A percentile compares a stretch with the other conserved stretches of the same genome.
Evolutionary conservation across 2,113 vertebrate species (phyloP).

Genomic region (Aythya baeri): DNA sequence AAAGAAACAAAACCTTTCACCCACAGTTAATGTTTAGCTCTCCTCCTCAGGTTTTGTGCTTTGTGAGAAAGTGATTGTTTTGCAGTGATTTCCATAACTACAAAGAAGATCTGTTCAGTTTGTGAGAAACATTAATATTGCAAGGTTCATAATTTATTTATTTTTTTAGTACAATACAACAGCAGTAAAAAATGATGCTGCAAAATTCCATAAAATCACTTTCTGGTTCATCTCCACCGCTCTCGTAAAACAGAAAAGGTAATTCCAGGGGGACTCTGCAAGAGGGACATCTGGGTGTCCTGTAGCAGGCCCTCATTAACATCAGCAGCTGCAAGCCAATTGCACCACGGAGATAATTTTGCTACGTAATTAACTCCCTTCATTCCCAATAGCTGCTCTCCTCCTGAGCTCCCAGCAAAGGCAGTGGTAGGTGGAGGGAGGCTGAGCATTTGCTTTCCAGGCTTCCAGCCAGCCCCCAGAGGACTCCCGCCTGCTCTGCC

Average conservation of each 20-base stretch:
- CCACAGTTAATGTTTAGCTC: background rate
- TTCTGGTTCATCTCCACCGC: background rate
- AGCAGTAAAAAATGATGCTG: background rate
- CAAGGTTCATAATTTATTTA: background rate
- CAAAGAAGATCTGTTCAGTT: background rate
- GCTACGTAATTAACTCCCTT: background rate
- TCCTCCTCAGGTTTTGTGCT: background rate
- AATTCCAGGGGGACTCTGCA: background rate
- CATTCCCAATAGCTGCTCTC: background rate
- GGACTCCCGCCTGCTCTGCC: background rate
- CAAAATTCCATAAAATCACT: accelerated
- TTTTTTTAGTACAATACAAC: background rate
- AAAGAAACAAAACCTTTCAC: background rate
- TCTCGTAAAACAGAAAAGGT: background rate
- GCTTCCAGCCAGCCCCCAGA: background rate
- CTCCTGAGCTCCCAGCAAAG: background rate
- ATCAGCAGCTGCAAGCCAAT: background rate
- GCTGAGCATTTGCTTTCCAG: background rate
- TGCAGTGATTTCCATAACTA: background rate
- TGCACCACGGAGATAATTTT: background rate
- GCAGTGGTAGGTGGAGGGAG: background rate
- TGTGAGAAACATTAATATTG: background rate
- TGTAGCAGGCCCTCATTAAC: background rate
- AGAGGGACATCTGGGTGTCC: background rate
- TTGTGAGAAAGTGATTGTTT: background rate